Conservation (phyloP, 2,888 invertebrate genomes). For the Euspilapteryx auroguttella region DNA sequence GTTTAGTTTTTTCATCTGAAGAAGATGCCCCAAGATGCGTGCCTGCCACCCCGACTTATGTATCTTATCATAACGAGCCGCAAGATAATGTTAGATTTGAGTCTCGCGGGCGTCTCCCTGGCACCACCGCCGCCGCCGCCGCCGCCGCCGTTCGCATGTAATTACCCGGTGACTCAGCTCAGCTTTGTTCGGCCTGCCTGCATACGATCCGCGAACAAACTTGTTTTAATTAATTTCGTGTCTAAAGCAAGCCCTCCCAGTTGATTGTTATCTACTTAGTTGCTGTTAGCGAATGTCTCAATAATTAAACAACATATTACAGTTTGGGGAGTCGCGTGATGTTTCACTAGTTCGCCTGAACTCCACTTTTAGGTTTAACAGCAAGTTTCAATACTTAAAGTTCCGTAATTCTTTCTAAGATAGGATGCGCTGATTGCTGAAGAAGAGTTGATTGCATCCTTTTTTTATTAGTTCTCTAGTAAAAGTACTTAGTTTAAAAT, state of each 20-base stretch:
- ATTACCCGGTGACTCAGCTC: constrained; percentile 58
- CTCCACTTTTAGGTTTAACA: too few relatives aligned
- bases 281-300: constrained; percentile 50
- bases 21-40: too few relatives aligned
- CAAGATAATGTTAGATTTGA: constrained; percentile 45
- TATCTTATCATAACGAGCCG: constrained; percentile 24
- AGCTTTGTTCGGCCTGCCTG: constrained; percentile 46
- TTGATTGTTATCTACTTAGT: constrained; percentile 60
- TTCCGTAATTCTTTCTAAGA: too few relatives aligned
- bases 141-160: constrained; percentile 31
- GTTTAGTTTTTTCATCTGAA: too few relatives aligned
- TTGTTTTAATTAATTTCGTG: constrained; percentile 63
- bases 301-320: constrained; percentile 53
- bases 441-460: too few relatives aligned
- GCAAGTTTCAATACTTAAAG: too few relatives aligned
- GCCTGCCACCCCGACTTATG: constrained; percentile 8
- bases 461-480: too few relatives aligned
- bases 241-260: constrained; percentile 55
- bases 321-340: too few relatives aligned
- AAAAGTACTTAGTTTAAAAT: too few relatives aligned
- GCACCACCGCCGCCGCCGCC: constrained; percentile 10
- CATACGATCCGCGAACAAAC: constrained; percentile 61
- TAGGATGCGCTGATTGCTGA: too few relatives aligned
- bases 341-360: too few relatives aligned
- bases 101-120: constrained; percentile 33